These are phyloP conservation scores for Stenurella melanura DNA, from an alignment of 2,888 invertebrate genomes.

Conservation along the genomic window DNA sequence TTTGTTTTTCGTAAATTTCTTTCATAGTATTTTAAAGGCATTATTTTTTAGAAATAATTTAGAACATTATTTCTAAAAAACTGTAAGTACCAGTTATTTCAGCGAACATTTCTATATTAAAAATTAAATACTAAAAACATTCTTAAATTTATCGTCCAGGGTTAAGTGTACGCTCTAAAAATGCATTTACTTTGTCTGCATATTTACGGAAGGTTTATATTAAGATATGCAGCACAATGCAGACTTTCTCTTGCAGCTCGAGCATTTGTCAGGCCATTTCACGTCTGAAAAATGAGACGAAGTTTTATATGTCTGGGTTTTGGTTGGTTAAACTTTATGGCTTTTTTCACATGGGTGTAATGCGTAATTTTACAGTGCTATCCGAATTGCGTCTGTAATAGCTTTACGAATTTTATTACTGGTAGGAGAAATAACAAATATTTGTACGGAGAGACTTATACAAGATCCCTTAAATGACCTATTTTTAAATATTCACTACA, in stretches of 20 bases:
- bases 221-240: background rate
- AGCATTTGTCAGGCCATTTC: background rate
- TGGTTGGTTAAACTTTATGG: slow-evolving; percentile 7
- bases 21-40: too few relatives aligned
- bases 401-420: background rate
- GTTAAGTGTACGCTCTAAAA: background rate
- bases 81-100: too few relatives aligned
- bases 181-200: background rate
- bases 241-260: background rate
- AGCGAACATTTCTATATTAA: too few relatives aligned
- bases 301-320: background rate
- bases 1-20: too few relatives aligned
- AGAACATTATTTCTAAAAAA: too few relatives aligned
- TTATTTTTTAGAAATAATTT: too few relatives aligned
- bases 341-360: background rate
- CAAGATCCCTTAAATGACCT: too few relatives aligned
- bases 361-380: background rate
- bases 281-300: slow-evolving; percentile 1
- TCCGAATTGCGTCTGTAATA: background rate
- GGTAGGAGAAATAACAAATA: background rate
- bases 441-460: background rate
- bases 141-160: background rate
- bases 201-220: background rate
- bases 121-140: too few relatives aligned
- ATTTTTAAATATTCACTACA: too few relatives aligned